Evolutionary conservation across 1,140 invertebrate genomes (phyloP).

Genomic region (Stegodyphus dumicola): DNA sequence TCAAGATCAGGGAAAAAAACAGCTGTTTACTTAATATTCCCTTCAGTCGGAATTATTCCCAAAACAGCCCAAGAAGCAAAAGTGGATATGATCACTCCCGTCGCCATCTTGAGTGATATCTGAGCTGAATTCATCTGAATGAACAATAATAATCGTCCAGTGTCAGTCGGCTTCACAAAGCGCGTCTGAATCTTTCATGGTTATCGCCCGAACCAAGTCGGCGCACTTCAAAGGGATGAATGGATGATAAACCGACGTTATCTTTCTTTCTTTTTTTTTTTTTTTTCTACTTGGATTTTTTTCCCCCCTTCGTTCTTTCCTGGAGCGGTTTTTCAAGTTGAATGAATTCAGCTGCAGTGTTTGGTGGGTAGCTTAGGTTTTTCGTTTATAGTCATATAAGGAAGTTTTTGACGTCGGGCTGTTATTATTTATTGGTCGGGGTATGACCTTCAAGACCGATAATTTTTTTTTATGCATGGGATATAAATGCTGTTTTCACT

Average conservation of each 20-base stretch:
- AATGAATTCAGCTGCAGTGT: slow-evolving; percentile 55
- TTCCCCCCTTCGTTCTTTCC: slow-evolving; percentile 22
- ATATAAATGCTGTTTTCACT: too few species aligned
- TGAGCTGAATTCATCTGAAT: slow-evolving; percentile 54
- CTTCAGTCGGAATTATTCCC: neutral
- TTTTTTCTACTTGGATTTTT: slow-evolving; percentile 4
- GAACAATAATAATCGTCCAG: slow-evolving; percentile 59
- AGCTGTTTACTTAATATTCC: too few species aligned
- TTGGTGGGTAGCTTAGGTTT: slow-evolving; percentile 23
- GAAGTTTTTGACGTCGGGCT: slow-evolving; percentile 14
- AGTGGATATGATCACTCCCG: neutral
- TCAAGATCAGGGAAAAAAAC: too few species aligned
- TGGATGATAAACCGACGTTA: slow-evolving; percentile 59
- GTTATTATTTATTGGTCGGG: too few species aligned
- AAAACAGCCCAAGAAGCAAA: slow-evolving; percentile 6
- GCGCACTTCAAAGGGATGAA: slow-evolving; percentile 55
- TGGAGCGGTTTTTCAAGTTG: slow-evolving; percentile 59
- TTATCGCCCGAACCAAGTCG: slow-evolving; percentile 47
- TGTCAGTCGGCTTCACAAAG: slow-evolving; percentile 53
- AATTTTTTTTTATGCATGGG: too few species aligned
- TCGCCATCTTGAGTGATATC: slow-evolving; percentile 56
- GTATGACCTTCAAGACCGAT: too few species aligned
- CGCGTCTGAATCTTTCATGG: slow-evolving; percentile 49
- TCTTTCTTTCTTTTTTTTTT: slow-evolving; percentile 40
- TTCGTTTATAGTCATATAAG: slow-evolving; percentile 24